These are phyloP conservation scores for Trogon surrucura DNA, from an alignment of 2,113 vertebrate species.

Conservation along the genomic window DNA sequence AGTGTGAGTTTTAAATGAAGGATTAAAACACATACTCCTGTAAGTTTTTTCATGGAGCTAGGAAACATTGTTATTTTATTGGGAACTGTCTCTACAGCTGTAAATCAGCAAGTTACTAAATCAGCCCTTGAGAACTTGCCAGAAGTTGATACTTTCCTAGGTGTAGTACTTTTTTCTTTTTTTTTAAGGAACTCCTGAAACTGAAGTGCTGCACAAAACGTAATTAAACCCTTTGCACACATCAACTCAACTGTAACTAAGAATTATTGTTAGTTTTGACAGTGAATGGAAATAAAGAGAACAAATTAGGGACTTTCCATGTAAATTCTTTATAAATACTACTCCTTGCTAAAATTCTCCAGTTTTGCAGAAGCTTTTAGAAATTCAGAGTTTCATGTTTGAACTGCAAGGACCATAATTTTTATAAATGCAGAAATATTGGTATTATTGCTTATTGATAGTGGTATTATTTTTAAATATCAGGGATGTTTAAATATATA, in stretches of 20 bases:
- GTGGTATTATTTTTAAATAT: not conserved
- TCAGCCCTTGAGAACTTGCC: not conserved
- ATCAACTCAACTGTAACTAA: not conserved
- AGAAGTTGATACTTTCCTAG: constrained; percentile 4
- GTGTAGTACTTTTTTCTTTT: not conserved
- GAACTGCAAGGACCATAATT: not conserved
- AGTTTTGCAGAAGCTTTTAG: not conserved
- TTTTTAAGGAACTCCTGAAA: not conserved
- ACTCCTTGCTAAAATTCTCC: not conserved
- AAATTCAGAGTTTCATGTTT: not conserved
- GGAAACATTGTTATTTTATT: constrained; percentile 21
- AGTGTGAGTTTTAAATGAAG: not conserved
- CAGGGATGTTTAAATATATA: too few species aligned
- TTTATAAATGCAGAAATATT: not conserved
- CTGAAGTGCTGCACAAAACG: not conserved
- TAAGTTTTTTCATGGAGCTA: not conserved
- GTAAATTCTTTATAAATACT: not conserved
- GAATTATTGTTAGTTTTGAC: not conserved
- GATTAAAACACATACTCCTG: not conserved
- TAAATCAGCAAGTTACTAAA: constrained; percentile 42
- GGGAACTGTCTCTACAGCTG: not conserved
- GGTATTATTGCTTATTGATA: not conserved
- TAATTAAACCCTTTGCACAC: not conserved
- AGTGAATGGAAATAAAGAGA: not conserved
- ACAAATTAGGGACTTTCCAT: not conserved